These are phyloP conservation scores for Cladorhizidae sp. DNA, from an alignment of 37 sponge, comb jelly and placozoan genomes.

Conservation along the genomic window DNA sequence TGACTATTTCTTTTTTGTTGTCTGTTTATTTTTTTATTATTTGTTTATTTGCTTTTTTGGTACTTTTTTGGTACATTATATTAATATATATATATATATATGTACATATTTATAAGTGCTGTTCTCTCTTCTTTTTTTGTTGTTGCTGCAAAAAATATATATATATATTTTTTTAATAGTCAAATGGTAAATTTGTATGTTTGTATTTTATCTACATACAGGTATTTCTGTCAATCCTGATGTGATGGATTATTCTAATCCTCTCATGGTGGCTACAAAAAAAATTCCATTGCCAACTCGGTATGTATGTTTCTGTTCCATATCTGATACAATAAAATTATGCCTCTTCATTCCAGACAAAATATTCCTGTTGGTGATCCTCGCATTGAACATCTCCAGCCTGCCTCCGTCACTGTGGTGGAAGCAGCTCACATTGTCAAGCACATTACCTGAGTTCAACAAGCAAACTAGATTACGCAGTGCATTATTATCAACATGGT, in stretches of 20 bases:
- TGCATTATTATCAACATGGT: too few relatives aligned
- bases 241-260: slow-evolving; percentile 85
- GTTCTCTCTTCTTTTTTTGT: too few relatives aligned
- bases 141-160: too few relatives aligned
- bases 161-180: too few relatives aligned
- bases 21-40: too few relatives aligned
- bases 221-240: slow-evolving; percentile 98
- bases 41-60: too few relatives aligned
- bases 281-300: slow-evolving; percentile 7
- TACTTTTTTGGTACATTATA: too few relatives aligned
- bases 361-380: slow-evolving; percentile 73
- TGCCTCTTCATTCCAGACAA: slow-evolving; percentile 12
- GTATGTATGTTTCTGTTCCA: neutral
- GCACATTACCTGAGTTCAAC: slow-evolving; percentile 45
- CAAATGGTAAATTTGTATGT: neutral
- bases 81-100: too few relatives aligned
- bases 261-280: slow-evolving; percentile 89
- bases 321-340: neutral
- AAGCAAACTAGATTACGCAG: too few relatives aligned
- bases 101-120: too few relatives aligned
- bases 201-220: slow-evolving; percentile 10
- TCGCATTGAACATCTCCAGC: slow-evolving; percentile 15
- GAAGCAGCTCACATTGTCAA: slow-evolving; percentile 93
- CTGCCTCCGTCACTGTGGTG: slow-evolving; percentile 65
- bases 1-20: too few relatives aligned